A percentile compares a stretch with the other conserved stretches of the same genome.
Evolutionary conservation across 2,888 invertebrate genomes (phyloP).

Genomic region (Apotomis turbidana): DNA sequence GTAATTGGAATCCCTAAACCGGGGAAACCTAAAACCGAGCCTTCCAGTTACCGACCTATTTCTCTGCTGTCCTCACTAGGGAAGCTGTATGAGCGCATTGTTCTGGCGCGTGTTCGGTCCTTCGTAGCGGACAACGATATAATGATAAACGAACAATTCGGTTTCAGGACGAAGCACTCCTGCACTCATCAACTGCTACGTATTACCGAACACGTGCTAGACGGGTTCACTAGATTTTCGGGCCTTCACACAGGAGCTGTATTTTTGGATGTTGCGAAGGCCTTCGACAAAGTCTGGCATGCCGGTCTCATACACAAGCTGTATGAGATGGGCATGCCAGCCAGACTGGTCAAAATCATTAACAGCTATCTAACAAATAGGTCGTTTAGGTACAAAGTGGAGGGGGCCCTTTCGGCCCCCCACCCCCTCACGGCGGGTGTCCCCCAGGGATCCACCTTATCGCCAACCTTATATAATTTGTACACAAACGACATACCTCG

Average conservation of each 20-base stretch:
- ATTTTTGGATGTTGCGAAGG: slow-evolving; percentile 23
- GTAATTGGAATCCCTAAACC: no score
- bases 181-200: slow-evolving; percentile 28
- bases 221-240: background rate
- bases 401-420: no score
- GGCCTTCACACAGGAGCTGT: slow-evolving; percentile 1
- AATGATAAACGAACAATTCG: slow-evolving; percentile 24
- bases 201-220: background rate
- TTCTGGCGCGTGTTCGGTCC: background rate
- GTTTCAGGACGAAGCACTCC: slow-evolving; percentile 10
- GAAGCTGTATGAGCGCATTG: slow-evolving; percentile 12
- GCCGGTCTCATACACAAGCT: slow-evolving; percentile 8
- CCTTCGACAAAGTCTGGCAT: slow-evolving; percentile 19
- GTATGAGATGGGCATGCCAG: slow-evolving; percentile 9
- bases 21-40: no score
- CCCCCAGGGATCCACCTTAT: background rate
- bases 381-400: background rate
- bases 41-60: background rate
- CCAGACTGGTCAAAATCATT: background rate
- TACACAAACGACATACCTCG: no score
- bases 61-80: slow-evolving; percentile 3
- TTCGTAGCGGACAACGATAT: background rate
- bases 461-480: no score
- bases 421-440: slow-evolving; percentile 17
- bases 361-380: background rate